A percentile compares a stretch with the other conserved stretches of the same genome.
phyloP scores from a whole-genome alignment of 2,113 vertebrate species.

The Herpailurus yagouaroundi region DNA sequence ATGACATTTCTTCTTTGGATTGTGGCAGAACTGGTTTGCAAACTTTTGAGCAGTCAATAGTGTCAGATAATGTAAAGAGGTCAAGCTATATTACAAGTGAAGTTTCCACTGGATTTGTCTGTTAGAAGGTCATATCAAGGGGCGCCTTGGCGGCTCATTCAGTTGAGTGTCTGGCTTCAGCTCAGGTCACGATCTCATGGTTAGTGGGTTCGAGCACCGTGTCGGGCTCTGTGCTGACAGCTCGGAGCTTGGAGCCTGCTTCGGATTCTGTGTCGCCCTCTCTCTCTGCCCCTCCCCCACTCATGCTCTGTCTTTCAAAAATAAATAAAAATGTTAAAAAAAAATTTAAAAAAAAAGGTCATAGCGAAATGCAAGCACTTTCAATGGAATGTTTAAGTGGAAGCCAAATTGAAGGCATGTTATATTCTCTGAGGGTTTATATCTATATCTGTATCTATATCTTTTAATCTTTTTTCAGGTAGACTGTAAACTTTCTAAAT shows the following conservation, averaged over 20 bases:
- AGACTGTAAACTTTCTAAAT: neutral
- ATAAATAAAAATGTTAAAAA: too few species aligned
- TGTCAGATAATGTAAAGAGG: neutral
- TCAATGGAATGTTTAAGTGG: neutral
- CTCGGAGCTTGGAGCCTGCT: too few species aligned
- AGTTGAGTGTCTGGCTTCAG: too few species aligned
- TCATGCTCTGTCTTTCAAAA: too few species aligned
- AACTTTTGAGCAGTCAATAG: neutral
- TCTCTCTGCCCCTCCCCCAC: too few species aligned
- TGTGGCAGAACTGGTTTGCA: conserved; percentile 3
- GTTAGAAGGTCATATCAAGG: neutral
- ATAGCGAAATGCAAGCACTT: neutral
- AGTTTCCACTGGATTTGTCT: neutral
- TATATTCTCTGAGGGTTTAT: neutral
- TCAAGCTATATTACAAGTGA: neutral
- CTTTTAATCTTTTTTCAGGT: neutral
- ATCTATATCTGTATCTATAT: neutral
- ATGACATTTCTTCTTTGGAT: neutral
- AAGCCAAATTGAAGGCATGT: conserved; percentile 6
- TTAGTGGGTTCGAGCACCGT: too few species aligned
- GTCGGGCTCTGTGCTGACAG: too few species aligned
- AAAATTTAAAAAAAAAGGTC: neutral
- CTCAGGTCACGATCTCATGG: too few species aligned
- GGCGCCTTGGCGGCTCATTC: too few species aligned
- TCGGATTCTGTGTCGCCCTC: too few species aligned